Evolutionary conservation across 2,888 invertebrate species (phyloP).

Genomic region (Graphium colonna): DNA sequence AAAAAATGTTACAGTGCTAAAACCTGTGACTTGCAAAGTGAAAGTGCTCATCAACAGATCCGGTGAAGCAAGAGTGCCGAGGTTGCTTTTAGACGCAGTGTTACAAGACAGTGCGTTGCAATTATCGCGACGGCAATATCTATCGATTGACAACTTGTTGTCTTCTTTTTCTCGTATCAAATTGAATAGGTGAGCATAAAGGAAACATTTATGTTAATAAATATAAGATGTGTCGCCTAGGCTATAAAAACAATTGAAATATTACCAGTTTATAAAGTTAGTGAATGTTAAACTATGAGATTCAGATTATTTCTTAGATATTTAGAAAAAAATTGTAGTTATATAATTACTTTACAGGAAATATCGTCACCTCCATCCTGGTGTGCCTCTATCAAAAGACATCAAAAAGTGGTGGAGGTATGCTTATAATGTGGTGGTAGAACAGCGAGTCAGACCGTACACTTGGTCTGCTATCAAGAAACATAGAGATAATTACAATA

Average conservation of each 20-base stretch:
- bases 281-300: no score
- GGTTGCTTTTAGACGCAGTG: slow-evolving; percentile 83
- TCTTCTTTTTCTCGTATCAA: slow-evolving; percentile 83
- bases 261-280: no score
- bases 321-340: no score
- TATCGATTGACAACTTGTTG: slow-evolving; percentile 78
- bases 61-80: slow-evolving; percentile 81
- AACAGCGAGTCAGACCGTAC: slow-evolving; percentile 86
- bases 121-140: slow-evolving; percentile 85
- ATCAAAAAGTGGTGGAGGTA: slow-evolving; percentile 88
- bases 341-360: no score
- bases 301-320: no score
- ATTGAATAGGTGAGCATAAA: slow-evolving; percentile 84
- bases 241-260: background rate
- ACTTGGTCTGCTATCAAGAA: slow-evolving; percentile 86
- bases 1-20: slow-evolving; percentile 82
- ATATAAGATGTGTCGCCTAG: no score
- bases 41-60: slow-evolving; percentile 87
- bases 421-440: slow-evolving; percentile 84
- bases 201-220: no score
- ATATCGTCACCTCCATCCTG: slow-evolving; percentile 83
- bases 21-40: slow-evolving; percentile 88
- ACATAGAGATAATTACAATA: slow-evolving; percentile 84
- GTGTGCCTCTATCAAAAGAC: slow-evolving; percentile 78
- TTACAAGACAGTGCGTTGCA: slow-evolving; percentile 88